Conservation (phyloP, 30 jellyfish, hydroid and myxozoan species). For the Clytia hemisphaerica region DNA sequence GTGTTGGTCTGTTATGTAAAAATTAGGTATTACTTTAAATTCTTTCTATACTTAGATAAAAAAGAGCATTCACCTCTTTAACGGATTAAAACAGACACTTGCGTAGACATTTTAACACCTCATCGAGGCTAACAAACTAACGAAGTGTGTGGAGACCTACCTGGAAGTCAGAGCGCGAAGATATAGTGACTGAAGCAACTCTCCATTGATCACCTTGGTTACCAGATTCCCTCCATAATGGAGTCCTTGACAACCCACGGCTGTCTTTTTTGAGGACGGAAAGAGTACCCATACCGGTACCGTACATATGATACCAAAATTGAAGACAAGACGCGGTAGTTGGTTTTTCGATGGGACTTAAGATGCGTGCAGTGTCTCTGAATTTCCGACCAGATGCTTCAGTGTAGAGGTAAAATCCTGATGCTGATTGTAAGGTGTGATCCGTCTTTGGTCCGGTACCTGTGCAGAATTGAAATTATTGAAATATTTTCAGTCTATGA, state of each 20-base stretch:
- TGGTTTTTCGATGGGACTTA: constrained; percentile 57
- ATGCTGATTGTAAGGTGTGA: constrained; percentile 59
- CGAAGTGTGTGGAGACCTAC: too few species aligned
- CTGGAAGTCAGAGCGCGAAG: constrained; percentile 46
- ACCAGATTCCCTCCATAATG: constrained; percentile 83
- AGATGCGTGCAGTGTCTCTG: constrained; percentile 80
- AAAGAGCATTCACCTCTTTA: too few species aligned
- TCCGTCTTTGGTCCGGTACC: constrained; percentile 83
- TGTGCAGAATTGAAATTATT: neutral
- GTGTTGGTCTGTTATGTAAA: too few species aligned
- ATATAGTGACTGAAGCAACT: constrained; percentile 52
- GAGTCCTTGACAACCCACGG: constrained; percentile 37
- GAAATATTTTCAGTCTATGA: too few species aligned
- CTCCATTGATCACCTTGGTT: constrained; percentile 82
- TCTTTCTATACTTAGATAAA: too few species aligned
- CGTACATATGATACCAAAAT: constrained; percentile 86
- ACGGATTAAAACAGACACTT: too few species aligned
- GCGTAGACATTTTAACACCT: too few species aligned
- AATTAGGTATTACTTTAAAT: too few species aligned
- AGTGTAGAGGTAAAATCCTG: constrained; percentile 84
- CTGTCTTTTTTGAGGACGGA: constrained; percentile 35
- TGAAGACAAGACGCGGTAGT: constrained; percentile 70
- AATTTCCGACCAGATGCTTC: constrained; percentile 70
- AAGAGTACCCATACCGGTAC: constrained; percentile 55
- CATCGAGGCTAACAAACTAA: too few species aligned